Evolutionary conservation across 2,797 vertebrate species (phyloP), one percentile per base, ranked within the genome.

Genomic region (Telmatherina bonti): DNA sequence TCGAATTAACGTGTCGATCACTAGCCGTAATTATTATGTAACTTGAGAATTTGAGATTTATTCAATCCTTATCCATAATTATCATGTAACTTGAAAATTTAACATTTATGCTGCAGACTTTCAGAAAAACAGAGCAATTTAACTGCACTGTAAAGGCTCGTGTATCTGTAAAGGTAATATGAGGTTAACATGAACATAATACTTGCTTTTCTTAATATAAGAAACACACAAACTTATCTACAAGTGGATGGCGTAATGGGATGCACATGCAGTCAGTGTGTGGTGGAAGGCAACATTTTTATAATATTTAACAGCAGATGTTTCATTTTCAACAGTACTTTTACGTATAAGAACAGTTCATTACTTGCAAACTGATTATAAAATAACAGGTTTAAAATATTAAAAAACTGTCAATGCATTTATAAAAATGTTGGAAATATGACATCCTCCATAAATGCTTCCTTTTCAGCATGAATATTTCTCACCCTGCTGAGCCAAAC

Each of bases 171-270:
- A 45, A 47, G 43, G 24, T 51, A 51, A 51, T 51, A 26, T 12
- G 26, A 70, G 35, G 5, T 52, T 57, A 24, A 72, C 0, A 3
- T 52, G 11, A 75, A 79, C 45, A 72, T 31, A 36, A n/a, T 65
- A 76, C 13, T 43, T 20, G 1, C 36, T 63, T 84, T 93, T 93
- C 93, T 94, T 94, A 94, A 94, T 93, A 88, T 94, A 94, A 93
- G 93, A 95, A 94, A 91, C 61, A 64, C 26, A 56, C 55, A 70
- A 66, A 74, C 4, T 52, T 49, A 78, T 76, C 69, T 65, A 86
- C 68, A 71, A 5, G 45, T 20, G 35, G 62, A 72, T 7, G 11
- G 30, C 60, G 71, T 6, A 20, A 33, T 45, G 18, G 43, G 20
- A 45, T n/a, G 43, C 63, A 61, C 68, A 43, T 0, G 7, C 30